Evolutionary conservation across 2,797 vertebrate genomes (phyloP), one percentile per base, ranked within the genome.

Genomic region (Choloepus didactylus): DNA sequence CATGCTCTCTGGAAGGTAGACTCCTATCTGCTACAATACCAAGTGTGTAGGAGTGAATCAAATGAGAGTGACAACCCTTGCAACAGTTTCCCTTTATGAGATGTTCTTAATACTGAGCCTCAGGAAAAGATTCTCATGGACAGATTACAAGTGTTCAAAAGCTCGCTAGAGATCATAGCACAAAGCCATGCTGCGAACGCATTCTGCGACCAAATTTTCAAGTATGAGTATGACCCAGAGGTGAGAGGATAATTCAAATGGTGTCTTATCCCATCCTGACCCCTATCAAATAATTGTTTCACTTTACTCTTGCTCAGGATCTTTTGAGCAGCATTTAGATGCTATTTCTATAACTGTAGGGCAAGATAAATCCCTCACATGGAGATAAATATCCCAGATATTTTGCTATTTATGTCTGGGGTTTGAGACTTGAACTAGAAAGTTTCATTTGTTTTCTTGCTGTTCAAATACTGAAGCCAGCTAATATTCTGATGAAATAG

Each of bases 111-210:
- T 76, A 80, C 93, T 93, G 69, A 93, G 81, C 93, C 91, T 95
- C 80, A 88, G 93, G 80, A 88, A 93, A 96, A 96, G 91, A 93
- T 93, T 89, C 94, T 95, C 87, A 72, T 67, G 86, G 93, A 91
- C 67, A 94, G 92, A 97, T 96, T 94, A 89, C 88, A 97, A 93
- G 72, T 89, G 83, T 96, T 97, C 67, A 97, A 89, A 95, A 96
- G 41, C 77, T 93, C 41, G 44, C 59, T 90, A 29, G 81, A 97
- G 88, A 97, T 96, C 91, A 91, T 38, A 95, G 86, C 67, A 44
- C 21, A 96, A 87, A 95, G 46, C 62, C 83, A 89, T 87, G 85
- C 80, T 73, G 59, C 15, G 41, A 69, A 84, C 1, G 23, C 72
- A 75, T 96, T 93, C 86, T 83, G 35, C 27, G 75, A 72, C 67